Percentiles rank a stretch among this genome's conserved stretches.
phyloP scores from a whole-genome alignment of 2,888 invertebrate species.

The Anaspis maculata region DNA sequence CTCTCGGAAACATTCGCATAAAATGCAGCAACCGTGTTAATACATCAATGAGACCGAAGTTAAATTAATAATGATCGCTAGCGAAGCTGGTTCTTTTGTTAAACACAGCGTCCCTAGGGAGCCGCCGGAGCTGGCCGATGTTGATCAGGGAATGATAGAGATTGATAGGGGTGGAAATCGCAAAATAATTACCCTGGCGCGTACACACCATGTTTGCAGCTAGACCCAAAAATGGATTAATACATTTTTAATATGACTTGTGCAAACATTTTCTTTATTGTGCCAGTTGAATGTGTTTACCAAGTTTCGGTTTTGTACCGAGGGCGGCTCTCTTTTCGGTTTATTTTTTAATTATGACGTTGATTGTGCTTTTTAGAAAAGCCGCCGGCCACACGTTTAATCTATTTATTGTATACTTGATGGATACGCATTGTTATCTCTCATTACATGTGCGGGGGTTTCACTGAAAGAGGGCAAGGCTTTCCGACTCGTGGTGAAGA shows the following conservation, averaged over 20 bases:
- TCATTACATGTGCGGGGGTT: too few relatives aligned
- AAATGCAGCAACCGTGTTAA: too few relatives aligned
- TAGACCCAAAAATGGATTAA: constrained; percentile 42
- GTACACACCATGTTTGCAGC: constrained; percentile 36
- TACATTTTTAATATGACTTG: constrained; percentile 43
- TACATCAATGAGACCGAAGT: constrained; percentile 30
- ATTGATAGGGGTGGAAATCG: constrained; percentile 44
- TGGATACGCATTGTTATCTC: neutral
- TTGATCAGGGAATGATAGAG: constrained; percentile 43
- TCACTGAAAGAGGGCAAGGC: too few relatives aligned
- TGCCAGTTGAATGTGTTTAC: constrained; percentile 31
- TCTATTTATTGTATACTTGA: neutral
- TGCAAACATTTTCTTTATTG: constrained; percentile 39
- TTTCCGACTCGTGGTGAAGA: too few relatives aligned
- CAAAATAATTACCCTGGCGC: constrained; percentile 41
- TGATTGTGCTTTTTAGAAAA: constrained; percentile 24
- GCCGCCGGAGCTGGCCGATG: constrained; percentile 10
- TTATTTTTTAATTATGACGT: constrained; percentile 15
- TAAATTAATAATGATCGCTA: constrained; percentile 31
- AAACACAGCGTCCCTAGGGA: constrained; percentile 14
- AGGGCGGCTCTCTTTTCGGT: constrained; percentile 5
- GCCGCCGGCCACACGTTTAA: constrained; percentile 8
- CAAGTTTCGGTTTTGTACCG: constrained; percentile 29
- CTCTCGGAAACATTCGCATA: too few relatives aligned
- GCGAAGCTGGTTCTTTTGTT: constrained; percentile 20